A percentile compares a stretch with the other conserved stretches of the same genome.
These are phyloP conservation scores for Globodera rostochiensis DNA, from an alignment of 1,140 invertebrate genomes.

Conservation along the genomic window DNA sequence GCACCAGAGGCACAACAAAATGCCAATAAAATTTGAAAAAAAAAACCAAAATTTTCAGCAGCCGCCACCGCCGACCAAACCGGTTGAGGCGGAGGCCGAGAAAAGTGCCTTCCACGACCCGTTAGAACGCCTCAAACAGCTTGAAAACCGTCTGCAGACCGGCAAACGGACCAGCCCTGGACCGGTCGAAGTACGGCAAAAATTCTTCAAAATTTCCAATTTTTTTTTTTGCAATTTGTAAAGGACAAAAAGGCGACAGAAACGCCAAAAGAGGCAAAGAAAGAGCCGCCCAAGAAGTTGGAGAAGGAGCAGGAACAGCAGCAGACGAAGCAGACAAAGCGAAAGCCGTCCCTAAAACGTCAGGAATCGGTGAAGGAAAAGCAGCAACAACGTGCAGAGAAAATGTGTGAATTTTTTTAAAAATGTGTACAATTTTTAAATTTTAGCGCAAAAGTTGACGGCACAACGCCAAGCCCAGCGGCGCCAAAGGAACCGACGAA, in stretches of 20 bases:
- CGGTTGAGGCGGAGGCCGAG: constrained; percentile 18
- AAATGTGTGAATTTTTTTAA: background rate
- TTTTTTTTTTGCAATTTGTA: no score
- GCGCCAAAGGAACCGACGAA: background rate
- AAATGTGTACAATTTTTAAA: background rate
- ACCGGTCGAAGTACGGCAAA: background rate
- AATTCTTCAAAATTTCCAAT: background rate
- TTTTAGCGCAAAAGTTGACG: background rate
- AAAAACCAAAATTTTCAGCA: constrained; percentile 8
- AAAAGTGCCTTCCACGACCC: constrained; percentile 58
- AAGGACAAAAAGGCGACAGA: background rate
- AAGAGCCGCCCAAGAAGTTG: background rate
- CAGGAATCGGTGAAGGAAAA: background rate
- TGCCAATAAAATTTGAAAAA: background rate
- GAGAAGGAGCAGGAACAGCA: background rate
- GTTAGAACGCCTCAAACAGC: constrained; percentile 59
- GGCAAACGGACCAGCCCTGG: constrained; percentile 21
- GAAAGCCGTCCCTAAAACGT: constrained; percentile 3
- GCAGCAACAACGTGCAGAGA: background rate
- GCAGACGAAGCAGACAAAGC: background rate
- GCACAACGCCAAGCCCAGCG: background rate
- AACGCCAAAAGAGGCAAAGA: background rate
- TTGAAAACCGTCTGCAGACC: constrained; percentile 53
- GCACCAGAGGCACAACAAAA: constrained; percentile 17
- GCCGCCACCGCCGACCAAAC: background rate